phyloP scores from a whole-genome alignment of 2,888 invertebrate species.

The Ichneumoninae sp. region DNA sequence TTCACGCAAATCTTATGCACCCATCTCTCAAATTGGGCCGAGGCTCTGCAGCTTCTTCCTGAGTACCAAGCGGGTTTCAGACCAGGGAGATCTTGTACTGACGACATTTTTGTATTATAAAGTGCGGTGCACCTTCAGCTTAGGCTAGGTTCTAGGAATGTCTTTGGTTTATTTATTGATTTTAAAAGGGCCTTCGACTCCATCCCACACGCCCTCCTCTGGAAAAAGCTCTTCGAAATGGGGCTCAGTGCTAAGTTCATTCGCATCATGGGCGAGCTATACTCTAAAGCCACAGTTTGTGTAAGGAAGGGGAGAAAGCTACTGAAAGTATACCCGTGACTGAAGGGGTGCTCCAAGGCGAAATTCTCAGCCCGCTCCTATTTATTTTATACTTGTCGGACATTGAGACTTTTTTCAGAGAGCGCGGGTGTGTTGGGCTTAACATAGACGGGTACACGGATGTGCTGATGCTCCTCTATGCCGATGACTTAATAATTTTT shows the following conservation, averaged over 20 bases:
- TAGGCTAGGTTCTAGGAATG: slow-evolving; percentile 17
- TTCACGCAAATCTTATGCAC: slow-evolving; percentile 55
- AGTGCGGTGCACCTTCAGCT: slow-evolving; percentile 50
- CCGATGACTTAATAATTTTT: slow-evolving; percentile 38
- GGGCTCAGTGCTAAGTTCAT: slow-evolving; percentile 66
- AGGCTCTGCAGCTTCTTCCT: slow-evolving; percentile 48
- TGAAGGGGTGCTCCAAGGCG: too few species aligned
- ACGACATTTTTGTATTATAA: slow-evolving; percentile 67
- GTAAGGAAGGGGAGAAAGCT: neutral
- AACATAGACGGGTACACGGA: slow-evolving; percentile 24
- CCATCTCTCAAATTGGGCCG: slow-evolving; percentile 60
- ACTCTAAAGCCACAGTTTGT: neutral
- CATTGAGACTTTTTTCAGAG: slow-evolving; percentile 20
- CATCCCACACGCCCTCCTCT: slow-evolving; percentile 56
- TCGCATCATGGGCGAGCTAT: slow-evolving; percentile 45
- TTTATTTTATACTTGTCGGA: slow-evolving; percentile 32
- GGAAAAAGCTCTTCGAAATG: slow-evolving; percentile 55
- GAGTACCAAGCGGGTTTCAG: too few species aligned
- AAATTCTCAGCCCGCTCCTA: too few species aligned
- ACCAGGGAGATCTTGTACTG: slow-evolving; percentile 59
- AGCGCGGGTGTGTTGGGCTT: slow-evolving; percentile 4
- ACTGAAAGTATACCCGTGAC: neutral
- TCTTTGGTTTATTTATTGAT: slow-evolving; percentile 67
- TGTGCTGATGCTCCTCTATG: slow-evolving; percentile 27
- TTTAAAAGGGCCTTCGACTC: slow-evolving; percentile 62